Conservation (phyloP, 2,797 vertebrate genomes). For the Melanotaenia parkinsoni region DNA sequence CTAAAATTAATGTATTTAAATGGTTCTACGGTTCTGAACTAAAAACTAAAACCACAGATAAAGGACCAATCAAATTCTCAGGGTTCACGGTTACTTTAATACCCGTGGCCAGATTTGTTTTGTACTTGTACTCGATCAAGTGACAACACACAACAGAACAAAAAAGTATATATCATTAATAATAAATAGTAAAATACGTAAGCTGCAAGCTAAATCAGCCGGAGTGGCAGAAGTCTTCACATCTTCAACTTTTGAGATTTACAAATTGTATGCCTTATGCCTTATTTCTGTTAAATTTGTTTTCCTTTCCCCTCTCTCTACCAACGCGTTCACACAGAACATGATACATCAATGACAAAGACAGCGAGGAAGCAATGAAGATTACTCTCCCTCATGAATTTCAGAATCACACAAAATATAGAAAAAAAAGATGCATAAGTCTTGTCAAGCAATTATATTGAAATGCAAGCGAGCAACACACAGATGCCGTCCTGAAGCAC, state of each 20-base stretch:
- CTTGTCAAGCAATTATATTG: not conserved
- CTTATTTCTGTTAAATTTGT: slow-evolving; percentile 57
- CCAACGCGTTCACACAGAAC: slow-evolving; percentile 26
- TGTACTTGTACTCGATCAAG: too few relatives aligned
- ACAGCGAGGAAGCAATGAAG: slow-evolving; percentile 18
- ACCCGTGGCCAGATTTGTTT: too few relatives aligned
- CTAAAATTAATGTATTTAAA: too few relatives aligned
- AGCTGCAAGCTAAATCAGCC: slow-evolving; percentile 26
- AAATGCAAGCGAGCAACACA: not conserved
- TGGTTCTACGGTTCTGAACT: too few relatives aligned
- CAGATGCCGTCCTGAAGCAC: slow-evolving; percentile 6
- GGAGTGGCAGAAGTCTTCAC: slow-evolving; percentile 44
- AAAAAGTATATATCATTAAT: too few relatives aligned
- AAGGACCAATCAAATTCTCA: too few relatives aligned
- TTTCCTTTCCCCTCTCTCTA: slow-evolving; percentile 38
- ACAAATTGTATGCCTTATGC: slow-evolving; percentile 29
- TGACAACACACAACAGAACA: too few relatives aligned
- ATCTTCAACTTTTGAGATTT: slow-evolving; percentile 41
- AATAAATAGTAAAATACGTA: too few relatives aligned
- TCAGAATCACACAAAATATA: slow-evolving; percentile 26
- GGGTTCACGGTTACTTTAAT: too few relatives aligned
- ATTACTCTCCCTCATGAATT: slow-evolving; percentile 50
- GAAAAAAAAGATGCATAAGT: slow-evolving; percentile 1
- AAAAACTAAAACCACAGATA: too few relatives aligned
- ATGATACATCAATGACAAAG: slow-evolving; percentile 58